Evolutionary conservation across 2,797 vertebrate genomes (phyloP), one percentile per base, ranked within the genome.

Genomic region (Tiaroga cobitis): DNA sequence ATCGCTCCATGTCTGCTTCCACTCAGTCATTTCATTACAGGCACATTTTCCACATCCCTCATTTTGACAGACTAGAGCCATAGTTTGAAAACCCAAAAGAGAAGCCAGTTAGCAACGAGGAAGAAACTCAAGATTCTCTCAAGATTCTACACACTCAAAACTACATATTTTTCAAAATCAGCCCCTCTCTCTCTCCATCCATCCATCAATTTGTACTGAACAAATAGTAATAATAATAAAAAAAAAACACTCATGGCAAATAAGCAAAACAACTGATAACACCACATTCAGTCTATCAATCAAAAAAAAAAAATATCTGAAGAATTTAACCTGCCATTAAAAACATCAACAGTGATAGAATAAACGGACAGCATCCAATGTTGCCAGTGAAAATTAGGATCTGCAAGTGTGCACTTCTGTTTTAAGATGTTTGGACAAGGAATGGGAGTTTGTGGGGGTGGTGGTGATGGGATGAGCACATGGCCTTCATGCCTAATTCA

Each of bases 401-500:
- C 70, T 59, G 34, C 78, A 81, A 18, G 43, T 67, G 32, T 74
- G 34, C 65, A 56, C 51, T 46, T 26, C 51, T 59, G 18, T 80
- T 69, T 63, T 39, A 54, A 59, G 65, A 54, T 46, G 39, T 41
- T 54, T 24, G 34, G 49, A 78, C 24, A 61, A 54, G 67, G 63
- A 63, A 69, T 1, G 29, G n/a, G 76, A 74, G 70, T 84, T 59
- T 21, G 65, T 43, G 85, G 49, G 76, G 54, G 54, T 75, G 81
- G 79, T 79, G 46, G 74, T 69, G 69, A 34, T 34, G 67, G 19
- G 86, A 90, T 81, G 86, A 86, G 90, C 90, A 82, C 84, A 88
- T 74, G 63, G 84, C 84, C 88, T 86, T 92, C 86, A 85, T 95
- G 83, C 94, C 91, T 93, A 91, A 94, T 94, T 93, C 67, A 94